Percentiles rank a stretch among this genome's conserved stretches.
Conservation (phyloP, 2,797 vertebrate genomes). For the Phalloptychus januarius region DNA sequence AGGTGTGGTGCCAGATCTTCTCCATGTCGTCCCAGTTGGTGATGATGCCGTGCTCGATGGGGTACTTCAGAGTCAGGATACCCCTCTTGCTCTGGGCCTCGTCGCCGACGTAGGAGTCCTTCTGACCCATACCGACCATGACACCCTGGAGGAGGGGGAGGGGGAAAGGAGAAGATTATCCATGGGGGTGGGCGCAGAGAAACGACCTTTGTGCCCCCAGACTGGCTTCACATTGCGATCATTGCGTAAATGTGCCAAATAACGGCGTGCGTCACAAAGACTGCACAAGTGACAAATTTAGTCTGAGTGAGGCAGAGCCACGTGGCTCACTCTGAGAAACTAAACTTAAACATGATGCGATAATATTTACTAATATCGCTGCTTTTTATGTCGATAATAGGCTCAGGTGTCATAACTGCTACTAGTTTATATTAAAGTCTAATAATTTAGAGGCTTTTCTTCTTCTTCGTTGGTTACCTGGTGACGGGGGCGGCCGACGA, state of each 20-base stretch:
- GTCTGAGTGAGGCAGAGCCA: conserved; percentile 30
- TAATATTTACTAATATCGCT: background rate
- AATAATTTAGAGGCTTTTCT: background rate
- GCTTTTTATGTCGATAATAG: background rate
- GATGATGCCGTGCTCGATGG: conserved; percentile 86
- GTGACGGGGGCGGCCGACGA: conserved; percentile 97
- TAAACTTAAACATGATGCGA: background rate
- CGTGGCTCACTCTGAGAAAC: conserved; percentile 1
- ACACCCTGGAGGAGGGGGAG: conserved; percentile 74
- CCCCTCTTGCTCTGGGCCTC: conserved; percentile 87
- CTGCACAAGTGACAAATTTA: conserved; percentile 45
- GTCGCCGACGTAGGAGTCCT: conserved; percentile 86
- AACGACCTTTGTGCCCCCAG: conserved; percentile 37
- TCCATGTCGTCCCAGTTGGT: conserved; percentile 89
- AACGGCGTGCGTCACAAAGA: conserved; percentile 29
- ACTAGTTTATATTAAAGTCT: background rate
- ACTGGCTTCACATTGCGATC: conserved; percentile 48
- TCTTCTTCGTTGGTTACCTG: conserved; percentile 82
- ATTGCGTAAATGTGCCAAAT: conserved; percentile 58
- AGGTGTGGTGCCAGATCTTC: conserved; percentile 89
- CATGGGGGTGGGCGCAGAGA: conserved; percentile 24
- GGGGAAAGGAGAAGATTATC: conserved; percentile 41
- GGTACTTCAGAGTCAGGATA: conserved; percentile 88
- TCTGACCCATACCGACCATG: conserved; percentile 89
- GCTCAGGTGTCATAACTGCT: background rate